Conservation (phyloP, 2,113 vertebrate genomes). For the Megaceryle maxima region DNA sequence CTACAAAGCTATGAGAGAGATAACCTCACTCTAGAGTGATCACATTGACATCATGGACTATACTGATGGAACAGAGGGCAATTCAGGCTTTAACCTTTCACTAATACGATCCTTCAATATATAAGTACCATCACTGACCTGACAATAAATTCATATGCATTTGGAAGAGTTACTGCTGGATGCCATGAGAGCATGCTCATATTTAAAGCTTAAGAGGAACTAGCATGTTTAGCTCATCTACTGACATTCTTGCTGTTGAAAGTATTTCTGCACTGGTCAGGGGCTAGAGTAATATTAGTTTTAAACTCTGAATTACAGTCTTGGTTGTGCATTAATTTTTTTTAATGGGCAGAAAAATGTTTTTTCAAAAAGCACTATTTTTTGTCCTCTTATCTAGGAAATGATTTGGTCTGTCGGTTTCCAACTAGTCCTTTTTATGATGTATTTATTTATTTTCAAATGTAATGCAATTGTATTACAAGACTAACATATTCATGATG, state of each 20-base stretch:
- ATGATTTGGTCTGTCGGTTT: not conserved
- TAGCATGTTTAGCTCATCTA: not conserved
- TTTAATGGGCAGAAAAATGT: not conserved
- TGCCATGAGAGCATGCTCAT: rapidly evolving
- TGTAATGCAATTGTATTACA: rapidly evolving
- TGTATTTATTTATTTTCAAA: not conserved
- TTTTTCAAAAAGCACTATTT: not conserved
- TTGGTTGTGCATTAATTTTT: not conserved
- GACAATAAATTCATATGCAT: not conserved
- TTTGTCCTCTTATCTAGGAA: not conserved
- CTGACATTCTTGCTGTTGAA: not conserved
- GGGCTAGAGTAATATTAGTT: not conserved
- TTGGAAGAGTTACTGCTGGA: not conserved
- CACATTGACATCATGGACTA: not conserved
- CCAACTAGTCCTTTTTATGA: not conserved
- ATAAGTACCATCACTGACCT: not conserved
- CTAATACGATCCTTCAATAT: not conserved
- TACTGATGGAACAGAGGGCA: not conserved
- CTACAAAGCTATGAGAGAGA: not conserved
- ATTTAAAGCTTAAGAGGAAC: not conserved
- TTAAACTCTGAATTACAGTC: not conserved
- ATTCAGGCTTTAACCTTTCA: not conserved
- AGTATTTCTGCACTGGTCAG: not conserved
- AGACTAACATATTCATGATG: not conserved
- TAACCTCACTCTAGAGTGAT: not conserved